Base-by-base conservation (phyloP, 2,113 vertebrate species). In the Pseudopipra pipra region DNA sequence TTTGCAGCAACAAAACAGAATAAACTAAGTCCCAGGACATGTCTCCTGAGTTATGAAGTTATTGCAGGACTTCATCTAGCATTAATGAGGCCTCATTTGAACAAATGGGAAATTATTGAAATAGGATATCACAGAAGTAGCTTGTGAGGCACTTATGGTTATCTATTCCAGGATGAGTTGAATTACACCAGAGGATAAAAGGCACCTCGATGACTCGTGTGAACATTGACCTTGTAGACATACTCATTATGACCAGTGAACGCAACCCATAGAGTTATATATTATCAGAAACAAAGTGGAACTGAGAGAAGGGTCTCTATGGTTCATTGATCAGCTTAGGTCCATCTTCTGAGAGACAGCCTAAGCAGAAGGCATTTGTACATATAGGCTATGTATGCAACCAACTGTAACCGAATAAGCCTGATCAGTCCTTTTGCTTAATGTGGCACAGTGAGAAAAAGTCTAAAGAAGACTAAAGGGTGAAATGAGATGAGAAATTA, bases 81-180 rank as follows among this genome's bases (percentile, higher is more conserved):
- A 43, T 55, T 81, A 92, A 92, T 74, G 87, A 95, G 39, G 21
- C 71, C 55, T 85, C 58, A 43, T 93, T 89, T 90, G 63, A 82
- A 55, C 65, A 91, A 90, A 91, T 71, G 58, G 62, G 44, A 87
- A 92, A 58, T 30, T 94, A 59, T 55, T 95, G 87, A 86, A 90
- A 86, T 28, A 72, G 4, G 30, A 77, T 91, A 88, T 59, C 75
- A 74, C 30, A 68, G 39, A 86, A 74, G 23, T 56, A 59, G 63
- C 51, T 77, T 83, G 13, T 71, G 46, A 84, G 59, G 30, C 37
- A 41, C 6, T 23, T 59, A 55, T 5, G 27, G 33, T 12, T 72
- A 21, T 56, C 28, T 92, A 2, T 47, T 39, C 44, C 55, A 85
- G 39, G 30, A 59, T 75, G 47, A 91, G 20, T 33, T 85, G 15